Base-by-base conservation (phyloP, 2,797 vertebrate species). In the Siniperca undulata region DNA sequence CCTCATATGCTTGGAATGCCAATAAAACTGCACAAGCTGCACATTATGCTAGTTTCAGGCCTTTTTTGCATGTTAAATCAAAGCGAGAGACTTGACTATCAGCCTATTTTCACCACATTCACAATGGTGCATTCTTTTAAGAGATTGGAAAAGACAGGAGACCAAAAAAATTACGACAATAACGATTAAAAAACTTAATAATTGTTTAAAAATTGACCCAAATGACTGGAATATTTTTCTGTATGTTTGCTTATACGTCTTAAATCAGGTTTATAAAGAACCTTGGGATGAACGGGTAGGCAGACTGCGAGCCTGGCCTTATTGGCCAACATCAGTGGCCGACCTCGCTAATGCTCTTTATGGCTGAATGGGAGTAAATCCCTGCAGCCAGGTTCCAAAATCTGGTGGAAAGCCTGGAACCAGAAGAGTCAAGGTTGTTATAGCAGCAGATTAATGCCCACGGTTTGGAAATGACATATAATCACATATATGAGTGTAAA, bases 321-420 rank as follows among this genome's bases (percentile, higher is more conserved):
- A 27, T 11, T 30, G 8, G 16, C 30, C 42, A 12, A 8, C 20
- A 19, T 40, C 17, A 27, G n/a, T 5, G 34, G 7, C 13, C 0
- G 46, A 14, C 1, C 61, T 34, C 60, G 7, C 30, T 48, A 8
- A 48, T 24, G 22, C 30, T 27, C 70, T 60, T 30, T 52, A 7
- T 20, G 34, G 17, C n/a, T 61, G 65, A 46, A 38, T 9, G 22
- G 17, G 53, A 20, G 22, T 42, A 48, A 59, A 59, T 46, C 27
- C 38, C n/a, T 30, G 42, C 36, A 42, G 38, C n/a, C 36, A 12
- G 30, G 3, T 24, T 16, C 14, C 34, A 40, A 22, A 56, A 27
- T 30, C 53, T 42, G 22, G 46, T 61, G 75, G 34, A 53, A 58
- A 70, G 50, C 30, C 64, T 48, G n/a, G 14, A 69, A 69, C 48